Evolutionary conservation across 2,797 vertebrate species (phyloP).

Genomic region (Pyrrhura leucotis): DNA sequence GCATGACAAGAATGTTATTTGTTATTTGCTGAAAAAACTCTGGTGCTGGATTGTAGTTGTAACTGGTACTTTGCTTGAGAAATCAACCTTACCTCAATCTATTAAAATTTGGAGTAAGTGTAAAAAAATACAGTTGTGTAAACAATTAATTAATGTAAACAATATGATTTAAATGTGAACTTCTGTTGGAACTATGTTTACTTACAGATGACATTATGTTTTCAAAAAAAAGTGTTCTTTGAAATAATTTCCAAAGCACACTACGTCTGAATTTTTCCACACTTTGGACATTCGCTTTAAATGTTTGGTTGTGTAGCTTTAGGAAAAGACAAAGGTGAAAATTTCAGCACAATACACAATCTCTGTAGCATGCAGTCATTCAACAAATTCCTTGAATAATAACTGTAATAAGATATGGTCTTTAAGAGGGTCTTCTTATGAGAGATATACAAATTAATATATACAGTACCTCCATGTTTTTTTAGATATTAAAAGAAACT

Average conservation of each 20-base stretch:
- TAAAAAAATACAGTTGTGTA: slow-evolving; percentile 3
- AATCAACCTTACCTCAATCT: slow-evolving; percentile 28
- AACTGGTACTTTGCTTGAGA: slow-evolving; percentile 36
- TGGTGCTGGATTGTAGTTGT: slow-evolving; percentile 18
- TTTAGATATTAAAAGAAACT: not conserved
- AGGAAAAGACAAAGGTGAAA: not conserved
- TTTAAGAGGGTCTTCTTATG: not conserved
- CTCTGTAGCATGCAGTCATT: not conserved
- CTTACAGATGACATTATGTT: not conserved
- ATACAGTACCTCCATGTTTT: not conserved
- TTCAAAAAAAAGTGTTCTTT: not conserved
- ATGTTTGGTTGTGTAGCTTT: not conserved
- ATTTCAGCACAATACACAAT: not conserved
- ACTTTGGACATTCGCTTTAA: not conserved
- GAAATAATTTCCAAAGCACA: not conserved
- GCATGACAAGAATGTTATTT: slow-evolving; percentile 48
- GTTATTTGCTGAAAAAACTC: slow-evolving; percentile 51
- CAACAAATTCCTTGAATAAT: not conserved
- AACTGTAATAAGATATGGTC: not conserved
- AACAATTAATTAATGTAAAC: not conserved
- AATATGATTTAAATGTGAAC: not conserved
- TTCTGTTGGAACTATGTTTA: not conserved
- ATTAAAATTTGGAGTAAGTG: not conserved
- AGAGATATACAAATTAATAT: not conserved
- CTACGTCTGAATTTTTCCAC: not conserved